Evolutionary conservation across 2,888 invertebrate genomes (phyloP), one percentile per base, ranked within the genome.

Genomic region (Tenodera sinensis): DNA sequence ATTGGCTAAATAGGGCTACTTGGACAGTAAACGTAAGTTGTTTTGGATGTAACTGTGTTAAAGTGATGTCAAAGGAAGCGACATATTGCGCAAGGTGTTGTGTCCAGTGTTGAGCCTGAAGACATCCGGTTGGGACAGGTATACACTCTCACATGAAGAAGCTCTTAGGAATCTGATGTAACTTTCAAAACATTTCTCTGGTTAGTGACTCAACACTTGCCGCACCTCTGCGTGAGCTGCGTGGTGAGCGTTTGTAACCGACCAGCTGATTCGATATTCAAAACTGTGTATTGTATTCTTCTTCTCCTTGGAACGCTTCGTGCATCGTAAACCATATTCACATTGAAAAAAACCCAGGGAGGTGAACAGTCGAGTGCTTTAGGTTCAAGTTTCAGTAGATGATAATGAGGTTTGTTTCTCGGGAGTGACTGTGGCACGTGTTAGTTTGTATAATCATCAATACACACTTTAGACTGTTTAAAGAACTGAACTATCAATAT

Each of bases 401-500:
- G 30, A 42, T 42, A 12, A 42, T 42, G 42, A 42, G 12, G 0
- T 9, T 42, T 42, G 12, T 12, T n/a, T n/a, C n/a, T 12, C 12
- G 12, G 42, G 12, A 42, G 42, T 42, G 42, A 42, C 42, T 1
- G 12, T 42, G 12, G 1, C 42, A 42, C 42, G 1, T 42, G 12
- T 42, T 42, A 1, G 42, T 42, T 42, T 42, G 42, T 42, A 12
- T 30, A 2, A 6, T 42, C 12, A 42, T 12, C 42, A 42, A 42
- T 20, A 71, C 20, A 71, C 54, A 71, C 4, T 71, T 71, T 71
- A 20, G 8, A 71, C 54, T 20, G 3, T 20, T 71, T 20, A 20
- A 71, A 71, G 54, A 25, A 71, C 54, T 20, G 54, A 20, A 25
- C 25, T 71, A 54, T 42, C 87, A 87, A 14, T n/a, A 97, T 97